Percentiles rank a stretch among this genome's conserved stretches.
phyloP scores from a whole-genome alignment of 2,888 invertebrate genomes.

The Anthophora plumipes region DNA sequence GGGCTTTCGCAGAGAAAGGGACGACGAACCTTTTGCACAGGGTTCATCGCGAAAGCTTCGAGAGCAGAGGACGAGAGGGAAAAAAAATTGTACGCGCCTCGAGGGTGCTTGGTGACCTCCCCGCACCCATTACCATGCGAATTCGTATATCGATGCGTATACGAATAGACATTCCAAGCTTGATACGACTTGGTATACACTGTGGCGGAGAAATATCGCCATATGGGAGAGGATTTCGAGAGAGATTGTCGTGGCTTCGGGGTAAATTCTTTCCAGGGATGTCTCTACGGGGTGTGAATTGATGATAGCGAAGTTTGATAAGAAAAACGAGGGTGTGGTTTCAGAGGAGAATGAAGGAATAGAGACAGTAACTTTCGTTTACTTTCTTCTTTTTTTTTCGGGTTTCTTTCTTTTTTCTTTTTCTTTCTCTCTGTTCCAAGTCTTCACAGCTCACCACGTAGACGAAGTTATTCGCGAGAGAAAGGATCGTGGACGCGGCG shows the following conservation, averaged over 20 bases:
- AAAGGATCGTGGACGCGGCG: constrained; percentile 16
- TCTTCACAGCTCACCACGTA: not conserved
- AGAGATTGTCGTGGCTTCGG: not conserved
- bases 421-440: not conserved
- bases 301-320: not conserved
- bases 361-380: not conserved
- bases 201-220: not conserved
- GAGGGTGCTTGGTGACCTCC: constrained; percentile 50
- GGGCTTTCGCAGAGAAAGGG: not conserved
- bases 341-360: not conserved
- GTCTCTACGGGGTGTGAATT: not conserved
- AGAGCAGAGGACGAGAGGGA: constrained; percentile 17
- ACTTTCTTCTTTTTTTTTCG: no score
- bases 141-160: constrained; percentile 68
- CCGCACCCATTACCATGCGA: constrained; percentile 61
- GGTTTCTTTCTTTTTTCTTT: no score
- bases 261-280: not conserved
- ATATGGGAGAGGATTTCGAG: no score
- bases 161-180: constrained; percentile 51
- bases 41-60: constrained; percentile 5
- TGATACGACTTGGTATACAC: constrained; percentile 22
- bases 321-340: not conserved
- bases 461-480: not conserved
- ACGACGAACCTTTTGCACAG: constrained; percentile 1
- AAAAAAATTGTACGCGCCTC: constrained; percentile 55